Evolutionary conservation across 2,113 vertebrate genomes (phyloP), one percentile per base, ranked within the genome.

Genomic region (Ptilorrhoa leucosticta): DNA sequence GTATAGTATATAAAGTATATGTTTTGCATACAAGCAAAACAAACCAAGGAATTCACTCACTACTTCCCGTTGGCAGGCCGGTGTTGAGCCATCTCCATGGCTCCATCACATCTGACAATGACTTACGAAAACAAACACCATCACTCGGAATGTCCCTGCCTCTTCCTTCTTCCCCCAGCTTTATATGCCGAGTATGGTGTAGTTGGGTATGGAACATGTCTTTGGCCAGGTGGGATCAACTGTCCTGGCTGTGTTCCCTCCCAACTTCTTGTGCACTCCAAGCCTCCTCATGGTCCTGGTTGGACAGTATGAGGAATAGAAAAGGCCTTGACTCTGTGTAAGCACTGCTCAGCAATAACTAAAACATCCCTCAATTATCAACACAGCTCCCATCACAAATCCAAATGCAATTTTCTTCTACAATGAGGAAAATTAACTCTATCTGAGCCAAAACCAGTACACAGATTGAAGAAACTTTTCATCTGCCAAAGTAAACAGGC

Each of bases 121-220:
- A 61, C 40, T 68, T 61, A 37, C 1, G 23, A 53, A 79, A 58
- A 80, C 75, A 91, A 81, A 86, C 42, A 9, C 12, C 53, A 53
- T 24, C 7, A 21, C 37, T 75, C 0, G 1, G 35, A 75, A 68
- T 24, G 42, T 56, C 54, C 48, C 76, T 21, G 47, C 31, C 47
- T 44, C 66, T n/a, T 47, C 30, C 66, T 33, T 11, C 24, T 20
- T 33, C 11, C 53, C 75, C 22, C 61, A 54, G 35, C 18, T 54
- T 86, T 37, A 6, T 11, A 37, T 15, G 26, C 18, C 0, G 0
- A 27, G n/a, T 31, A 11, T 17, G 54, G 33, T 10, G 19, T 5
- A 23, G 53, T 28, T 24, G 17, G n/a, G 26, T 45, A 26, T 24
- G 27, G 45, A 47, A 68, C 7, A 31, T 1, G 1, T 18, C 47